These are phyloP conservation scores for Fragum whitleyi DNA, from an alignment of 2,888 invertebrate genomes.

Conservation along the genomic window DNA sequence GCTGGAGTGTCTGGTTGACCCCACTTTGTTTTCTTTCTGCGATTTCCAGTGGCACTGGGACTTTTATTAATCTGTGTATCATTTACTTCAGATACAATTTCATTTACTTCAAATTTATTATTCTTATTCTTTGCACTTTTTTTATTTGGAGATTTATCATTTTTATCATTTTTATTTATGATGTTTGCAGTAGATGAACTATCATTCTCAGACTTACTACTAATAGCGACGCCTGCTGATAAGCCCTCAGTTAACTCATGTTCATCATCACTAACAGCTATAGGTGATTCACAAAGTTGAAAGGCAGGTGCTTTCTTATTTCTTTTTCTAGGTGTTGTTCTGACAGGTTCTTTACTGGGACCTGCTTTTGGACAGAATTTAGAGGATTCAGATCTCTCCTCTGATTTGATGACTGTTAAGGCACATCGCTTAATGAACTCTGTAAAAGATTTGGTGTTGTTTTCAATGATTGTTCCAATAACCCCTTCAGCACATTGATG, in stretches of 20 bases:
- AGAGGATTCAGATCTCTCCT: neutral
- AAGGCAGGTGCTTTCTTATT: neutral
- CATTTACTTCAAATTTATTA: neutral
- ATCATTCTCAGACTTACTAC: neutral
- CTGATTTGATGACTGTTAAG: slow-evolving; percentile 51
- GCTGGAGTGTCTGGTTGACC: neutral
- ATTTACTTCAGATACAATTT: neutral
- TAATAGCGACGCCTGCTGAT: neutral
- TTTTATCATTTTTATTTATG: neutral
- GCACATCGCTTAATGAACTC: slow-evolving; percentile 69
- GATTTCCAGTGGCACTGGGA: neutral
- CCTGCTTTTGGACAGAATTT: neutral
- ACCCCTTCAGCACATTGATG: slow-evolving; percentile 61
- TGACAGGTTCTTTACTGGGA: neutral
- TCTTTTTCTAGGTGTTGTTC: neutral
- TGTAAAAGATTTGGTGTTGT: slow-evolving; percentile 56
- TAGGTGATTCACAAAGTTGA: neutral
- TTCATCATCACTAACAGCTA: slow-evolving; percentile 8
- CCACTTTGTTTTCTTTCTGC: slow-evolving; percentile 18
- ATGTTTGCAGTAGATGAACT: neutral
- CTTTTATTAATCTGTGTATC: neutral
- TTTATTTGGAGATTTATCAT: neutral
- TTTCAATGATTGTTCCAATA: slow-evolving; percentile 63
- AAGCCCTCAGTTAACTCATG: slow-evolving; percentile 5
- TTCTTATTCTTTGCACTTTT: neutral